Evolutionary conservation across 2,888 invertebrate genomes (phyloP).

Genomic region (Odontomyia ornata): DNA sequence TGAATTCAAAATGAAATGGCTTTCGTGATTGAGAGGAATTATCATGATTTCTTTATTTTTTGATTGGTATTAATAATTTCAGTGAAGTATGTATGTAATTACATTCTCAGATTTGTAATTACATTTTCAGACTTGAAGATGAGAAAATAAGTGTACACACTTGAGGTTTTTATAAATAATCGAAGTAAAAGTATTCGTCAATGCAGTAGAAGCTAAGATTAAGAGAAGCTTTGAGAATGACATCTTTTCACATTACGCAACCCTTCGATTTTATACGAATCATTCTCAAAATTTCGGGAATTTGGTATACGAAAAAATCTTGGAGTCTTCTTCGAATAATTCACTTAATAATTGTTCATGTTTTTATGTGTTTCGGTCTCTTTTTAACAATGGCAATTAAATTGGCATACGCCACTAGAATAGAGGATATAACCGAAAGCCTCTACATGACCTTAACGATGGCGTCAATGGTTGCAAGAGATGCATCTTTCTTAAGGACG

Average conservation of each 20-base stretch:
- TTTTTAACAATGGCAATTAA: neutral
- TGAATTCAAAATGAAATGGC: too few species aligned
- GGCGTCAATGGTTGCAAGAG: neutral
- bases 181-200: too few species aligned
- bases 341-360: neutral
- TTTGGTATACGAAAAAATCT: neutral
- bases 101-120: too few species aligned
- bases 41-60: too few species aligned
- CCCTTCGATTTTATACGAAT: neutral
- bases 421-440: neutral
- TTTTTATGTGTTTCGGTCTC: neutral
- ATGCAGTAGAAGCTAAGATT: too few species aligned
- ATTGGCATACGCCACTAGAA: neutral
- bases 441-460: conserved; percentile 9
- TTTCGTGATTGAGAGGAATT: too few species aligned
- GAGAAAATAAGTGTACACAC: too few species aligned
- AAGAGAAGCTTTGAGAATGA: too few species aligned
- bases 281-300: neutral
- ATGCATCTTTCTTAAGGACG: neutral
- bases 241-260: neutral
- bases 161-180: too few species aligned
- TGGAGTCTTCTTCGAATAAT: neutral
- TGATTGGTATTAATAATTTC: too few species aligned
- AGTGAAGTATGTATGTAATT: too few species aligned
- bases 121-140: too few species aligned